Percentiles rank a stretch among this genome's conserved stretches.
phyloP scores from a whole-genome alignment of 2,113 vertebrate species.

The Paraplagusia blochii region DNA sequence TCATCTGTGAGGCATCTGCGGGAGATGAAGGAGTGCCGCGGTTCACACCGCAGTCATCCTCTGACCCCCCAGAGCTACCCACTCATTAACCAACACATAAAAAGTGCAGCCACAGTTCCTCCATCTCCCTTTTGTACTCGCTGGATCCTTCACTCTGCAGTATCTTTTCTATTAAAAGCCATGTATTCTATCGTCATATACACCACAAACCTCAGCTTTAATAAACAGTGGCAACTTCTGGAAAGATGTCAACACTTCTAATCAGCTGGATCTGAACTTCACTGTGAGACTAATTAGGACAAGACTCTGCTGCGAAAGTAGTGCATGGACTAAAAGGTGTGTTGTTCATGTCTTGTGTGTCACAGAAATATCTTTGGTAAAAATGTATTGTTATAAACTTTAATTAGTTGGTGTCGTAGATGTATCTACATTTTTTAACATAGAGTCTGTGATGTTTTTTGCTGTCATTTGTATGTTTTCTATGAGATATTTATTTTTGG shows the following conservation, averaged over 20 bases:
- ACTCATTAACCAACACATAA: slow-evolving; percentile 54
- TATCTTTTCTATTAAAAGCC: slow-evolving; percentile 47
- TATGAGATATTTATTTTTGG: too few relatives aligned
- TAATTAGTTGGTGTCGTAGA: too few relatives aligned
- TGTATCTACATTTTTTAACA: too few relatives aligned
- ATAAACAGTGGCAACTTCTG: slow-evolving; percentile 21
- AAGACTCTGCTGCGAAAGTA: background rate
- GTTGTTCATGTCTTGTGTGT: too few relatives aligned
- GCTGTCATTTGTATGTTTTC: too few relatives aligned
- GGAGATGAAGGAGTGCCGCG: slow-evolving; percentile 19
- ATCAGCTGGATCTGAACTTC: slow-evolving; percentile 32
- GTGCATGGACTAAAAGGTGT: background rate
- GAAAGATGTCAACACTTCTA: slow-evolving; percentile 8
- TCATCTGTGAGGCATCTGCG: slow-evolving; percentile 52
- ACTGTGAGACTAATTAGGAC: slow-evolving; percentile 21
- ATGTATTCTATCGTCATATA: slow-evolving; percentile 17
- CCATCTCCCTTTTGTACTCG: slow-evolving; percentile 17
- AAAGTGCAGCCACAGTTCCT: slow-evolving; percentile 18
- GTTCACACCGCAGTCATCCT: slow-evolving; percentile 37
- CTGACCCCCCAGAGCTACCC: slow-evolving; percentile 43
- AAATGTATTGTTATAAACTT: too few relatives aligned
- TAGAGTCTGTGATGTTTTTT: too few relatives aligned
- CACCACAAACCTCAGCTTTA: slow-evolving; percentile 31
- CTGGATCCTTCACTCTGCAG: slow-evolving; percentile 32
- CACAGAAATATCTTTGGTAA: background rate